phyloP scores from a whole-genome alignment of 2,797 vertebrate species.

The Scolopax bukidnonensis region DNA sequence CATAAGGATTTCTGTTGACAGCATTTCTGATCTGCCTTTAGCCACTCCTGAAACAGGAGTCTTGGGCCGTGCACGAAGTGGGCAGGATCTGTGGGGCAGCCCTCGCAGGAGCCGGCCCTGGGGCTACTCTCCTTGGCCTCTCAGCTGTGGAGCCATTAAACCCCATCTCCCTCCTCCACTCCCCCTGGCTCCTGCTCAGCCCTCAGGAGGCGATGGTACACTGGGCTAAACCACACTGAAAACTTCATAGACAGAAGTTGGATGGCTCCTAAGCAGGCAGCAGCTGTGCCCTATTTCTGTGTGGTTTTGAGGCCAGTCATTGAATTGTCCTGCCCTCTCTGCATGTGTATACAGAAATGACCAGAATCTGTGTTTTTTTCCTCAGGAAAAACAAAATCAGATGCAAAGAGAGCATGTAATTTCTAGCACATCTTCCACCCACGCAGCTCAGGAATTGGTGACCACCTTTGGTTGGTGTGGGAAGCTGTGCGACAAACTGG shows the following conservation, averaged over 20 bases:
- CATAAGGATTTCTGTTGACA: neutral
- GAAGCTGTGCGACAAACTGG: neutral
- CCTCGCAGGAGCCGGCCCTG: neutral
- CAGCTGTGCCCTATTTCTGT: neutral
- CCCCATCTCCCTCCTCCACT: neutral
- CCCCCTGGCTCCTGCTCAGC: neutral
- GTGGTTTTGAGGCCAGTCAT: neutral
- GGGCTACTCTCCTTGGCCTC: neutral
- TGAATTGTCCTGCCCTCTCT: neutral
- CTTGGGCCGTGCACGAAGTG: fast-evolving
- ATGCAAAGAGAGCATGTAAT: neutral
- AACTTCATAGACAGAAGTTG: neutral
- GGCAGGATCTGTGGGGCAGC: neutral
- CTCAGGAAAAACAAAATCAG: neutral
- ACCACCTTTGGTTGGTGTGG: neutral
- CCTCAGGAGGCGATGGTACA: neutral
- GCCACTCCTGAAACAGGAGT: neutral
- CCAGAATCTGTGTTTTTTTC: neutral
- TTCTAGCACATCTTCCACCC: neutral
- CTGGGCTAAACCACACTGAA: neutral
- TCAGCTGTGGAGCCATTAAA: fast-evolving
- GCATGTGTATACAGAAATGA: neutral
- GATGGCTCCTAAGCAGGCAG: neutral
- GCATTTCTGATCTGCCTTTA: neutral
- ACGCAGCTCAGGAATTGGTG: neutral